Conservation (phyloP, 1,140 invertebrate genomes). For the Cydia strobilella region DNA sequence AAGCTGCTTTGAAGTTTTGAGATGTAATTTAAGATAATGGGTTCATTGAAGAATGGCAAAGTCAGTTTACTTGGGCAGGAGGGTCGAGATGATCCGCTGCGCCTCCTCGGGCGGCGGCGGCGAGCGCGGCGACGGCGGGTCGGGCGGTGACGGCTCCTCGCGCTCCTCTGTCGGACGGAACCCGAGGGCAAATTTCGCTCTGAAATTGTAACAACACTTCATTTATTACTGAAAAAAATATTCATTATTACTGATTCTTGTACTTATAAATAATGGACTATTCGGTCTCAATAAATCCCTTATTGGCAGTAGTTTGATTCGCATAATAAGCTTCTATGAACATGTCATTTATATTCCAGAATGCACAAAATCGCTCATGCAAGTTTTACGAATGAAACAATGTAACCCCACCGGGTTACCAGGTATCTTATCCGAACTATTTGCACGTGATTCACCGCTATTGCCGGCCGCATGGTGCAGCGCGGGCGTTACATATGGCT, state of each 20-base stretch:
- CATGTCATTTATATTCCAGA: not conserved
- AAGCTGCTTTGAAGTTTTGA: conserved; percentile 29
- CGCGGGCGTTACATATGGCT: not conserved
- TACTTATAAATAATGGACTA: too few relatives aligned
- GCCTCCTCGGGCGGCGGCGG: conserved; percentile 88
- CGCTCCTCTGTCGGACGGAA: conserved; percentile 85
- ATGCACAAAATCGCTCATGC: not conserved
- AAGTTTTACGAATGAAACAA: not conserved
- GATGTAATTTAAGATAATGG: conserved; percentile 27
- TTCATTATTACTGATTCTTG: too few relatives aligned
- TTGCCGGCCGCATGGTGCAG: not conserved
- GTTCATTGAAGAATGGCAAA: conserved; percentile 19
- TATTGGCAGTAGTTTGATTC: too few relatives aligned
- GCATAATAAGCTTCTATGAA: too few relatives aligned
- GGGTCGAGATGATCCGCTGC: conserved; percentile 86
- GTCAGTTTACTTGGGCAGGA: conserved; percentile 84
- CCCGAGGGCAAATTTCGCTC: conserved; percentile 84
- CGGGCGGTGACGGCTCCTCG: conserved; percentile 80
- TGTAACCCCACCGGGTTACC: not conserved
- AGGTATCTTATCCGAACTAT: not conserved
- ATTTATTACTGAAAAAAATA: too few relatives aligned
- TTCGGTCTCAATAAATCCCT: too few relatives aligned
- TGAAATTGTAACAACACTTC: conserved; percentile 52
- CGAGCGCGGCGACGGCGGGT: conserved; percentile 69
- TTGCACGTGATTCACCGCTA: not conserved